phyloP scores from a whole-genome alignment of 2,797 vertebrate species.

The Peromyscus aztecus region DNA sequence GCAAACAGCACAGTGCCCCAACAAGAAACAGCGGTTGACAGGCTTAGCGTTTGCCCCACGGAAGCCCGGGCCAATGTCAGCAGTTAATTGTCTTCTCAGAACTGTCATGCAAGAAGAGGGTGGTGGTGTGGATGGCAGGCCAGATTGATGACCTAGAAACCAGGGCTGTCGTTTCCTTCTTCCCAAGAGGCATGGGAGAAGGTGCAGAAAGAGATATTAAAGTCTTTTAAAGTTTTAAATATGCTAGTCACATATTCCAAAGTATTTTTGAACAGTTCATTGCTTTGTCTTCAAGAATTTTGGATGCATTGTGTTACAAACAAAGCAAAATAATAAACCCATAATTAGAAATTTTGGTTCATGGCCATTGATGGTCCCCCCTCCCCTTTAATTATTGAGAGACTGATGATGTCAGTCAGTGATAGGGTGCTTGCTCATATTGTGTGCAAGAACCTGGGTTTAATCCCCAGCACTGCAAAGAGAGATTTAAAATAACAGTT shows the following conservation, averaged over 20 bases:
- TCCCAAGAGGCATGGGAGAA: not conserved
- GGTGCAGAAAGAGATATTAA: not conserved
- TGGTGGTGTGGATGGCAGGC: fast-evolving
- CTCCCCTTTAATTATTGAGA: not conserved
- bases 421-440: not conserved
- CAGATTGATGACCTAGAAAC: not conserved
- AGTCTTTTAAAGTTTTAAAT: not conserved
- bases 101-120: not conserved
- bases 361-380: not conserved
- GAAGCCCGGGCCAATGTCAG: slow-evolving; percentile 29
- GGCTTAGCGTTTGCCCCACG: not conserved
- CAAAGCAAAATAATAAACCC: not conserved
- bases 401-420: not conserved
- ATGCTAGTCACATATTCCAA: not conserved
- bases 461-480: not conserved
- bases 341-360: not conserved
- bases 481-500: not conserved
- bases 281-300: not conserved
- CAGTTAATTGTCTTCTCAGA: not conserved
- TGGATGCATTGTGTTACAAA: not conserved
- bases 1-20: slow-evolving; percentile 53
- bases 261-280: not conserved
- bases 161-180: not conserved
- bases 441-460: not conserved
- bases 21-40: slow-evolving; percentile 38